Conservation (phyloP, 2,113 vertebrate genomes). For the Microtus oregoni region DNA sequence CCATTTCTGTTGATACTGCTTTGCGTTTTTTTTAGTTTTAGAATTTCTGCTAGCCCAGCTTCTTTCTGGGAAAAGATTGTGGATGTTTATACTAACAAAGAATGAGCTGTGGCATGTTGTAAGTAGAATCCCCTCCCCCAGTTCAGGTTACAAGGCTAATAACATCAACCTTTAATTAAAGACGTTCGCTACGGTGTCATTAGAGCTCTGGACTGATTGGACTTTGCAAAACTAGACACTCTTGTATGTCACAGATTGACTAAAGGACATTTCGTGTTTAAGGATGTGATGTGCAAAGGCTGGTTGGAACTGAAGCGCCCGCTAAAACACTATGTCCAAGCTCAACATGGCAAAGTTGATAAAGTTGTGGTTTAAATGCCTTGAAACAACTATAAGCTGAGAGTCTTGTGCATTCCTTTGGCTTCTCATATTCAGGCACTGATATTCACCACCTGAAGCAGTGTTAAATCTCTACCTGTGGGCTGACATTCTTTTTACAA, state of each 20-base stretch:
- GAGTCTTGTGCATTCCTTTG: neutral
- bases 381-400: constrained; percentile 4
- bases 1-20: constrained; percentile 43
- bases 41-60: constrained; percentile 58
- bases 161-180: constrained; percentile 35
- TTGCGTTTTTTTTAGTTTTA: constrained; percentile 54
- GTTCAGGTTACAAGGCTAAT: neutral
- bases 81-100: constrained; percentile 14
- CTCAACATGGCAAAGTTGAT: constrained; percentile 14
- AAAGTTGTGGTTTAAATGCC: constrained; percentile 29
- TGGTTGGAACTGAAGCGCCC: neutral
- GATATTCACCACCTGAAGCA: constrained; percentile 17
- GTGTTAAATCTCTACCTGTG: neutral
- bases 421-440: constrained; percentile 6
- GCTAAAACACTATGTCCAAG: constrained; percentile 36
- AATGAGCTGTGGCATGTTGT: neutral
- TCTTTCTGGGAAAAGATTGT: constrained; percentile 62
- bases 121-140: neutral
- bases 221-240: neutral
- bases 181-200: neutral
- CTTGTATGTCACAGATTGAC: constrained; percentile 18
- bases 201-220: constrained; percentile 29
- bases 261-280: constrained; percentile 26
- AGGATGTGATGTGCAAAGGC: neutral
- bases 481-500: neutral